These are phyloP conservation scores for Artibeus lituratus DNA, from an alignment of 2,797 vertebrate genomes.

Conservation along the genomic window DNA sequence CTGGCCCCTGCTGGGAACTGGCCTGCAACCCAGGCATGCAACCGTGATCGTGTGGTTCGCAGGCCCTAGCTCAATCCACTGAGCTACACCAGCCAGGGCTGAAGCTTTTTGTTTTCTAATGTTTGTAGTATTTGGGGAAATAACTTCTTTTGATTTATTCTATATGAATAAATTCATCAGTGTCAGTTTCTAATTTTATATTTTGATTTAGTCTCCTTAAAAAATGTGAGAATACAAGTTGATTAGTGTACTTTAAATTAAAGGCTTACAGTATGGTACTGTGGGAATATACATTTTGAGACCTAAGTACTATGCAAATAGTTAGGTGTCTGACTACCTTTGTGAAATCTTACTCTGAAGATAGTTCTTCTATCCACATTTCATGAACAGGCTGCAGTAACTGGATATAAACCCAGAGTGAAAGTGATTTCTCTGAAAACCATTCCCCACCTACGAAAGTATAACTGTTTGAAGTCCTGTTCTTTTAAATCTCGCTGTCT, in stretches of 20 bases:
- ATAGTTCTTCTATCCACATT: neutral
- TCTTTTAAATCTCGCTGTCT: slow-evolving; percentile 16
- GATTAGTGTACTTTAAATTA: neutral
- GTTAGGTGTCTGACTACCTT: neutral
- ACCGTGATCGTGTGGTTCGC: too few species aligned
- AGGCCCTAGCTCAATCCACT: too few species aligned
- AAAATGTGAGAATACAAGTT: neutral
- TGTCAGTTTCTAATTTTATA: slow-evolving; percentile 21
- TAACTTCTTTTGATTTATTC: neutral
- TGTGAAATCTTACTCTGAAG: neutral
- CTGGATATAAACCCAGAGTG: neutral
- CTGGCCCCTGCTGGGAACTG: too few species aligned
- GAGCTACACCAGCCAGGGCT: too few species aligned
- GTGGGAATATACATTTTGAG: neutral
- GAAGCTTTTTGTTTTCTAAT: neutral
- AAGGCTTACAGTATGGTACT: neutral
- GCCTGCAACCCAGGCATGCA: too few species aligned
- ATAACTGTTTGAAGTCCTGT: neutral
- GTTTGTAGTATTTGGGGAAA: neutral
- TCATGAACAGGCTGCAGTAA: neutral
- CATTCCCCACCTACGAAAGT: neutral
- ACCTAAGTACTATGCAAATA: neutral
- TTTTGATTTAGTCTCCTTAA: slow-evolving; percentile 1
- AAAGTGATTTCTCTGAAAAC: slow-evolving; percentile 12
- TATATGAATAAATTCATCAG: neutral